These are phyloP conservation scores for Gryllus bimaculatus DNA, from an alignment of 1,140 invertebrate genomes.

Conservation along the genomic window DNA sequence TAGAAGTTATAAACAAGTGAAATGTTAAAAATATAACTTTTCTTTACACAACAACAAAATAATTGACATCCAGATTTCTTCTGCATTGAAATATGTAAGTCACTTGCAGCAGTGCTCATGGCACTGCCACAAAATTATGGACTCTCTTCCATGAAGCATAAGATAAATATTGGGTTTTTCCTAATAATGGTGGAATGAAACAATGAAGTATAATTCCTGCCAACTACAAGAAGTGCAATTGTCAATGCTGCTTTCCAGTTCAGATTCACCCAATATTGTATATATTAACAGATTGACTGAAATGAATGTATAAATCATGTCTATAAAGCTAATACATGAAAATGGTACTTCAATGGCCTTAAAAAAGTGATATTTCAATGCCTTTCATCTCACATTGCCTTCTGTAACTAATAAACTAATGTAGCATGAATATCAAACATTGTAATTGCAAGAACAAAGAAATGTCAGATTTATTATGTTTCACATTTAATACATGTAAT, in stretches of 20 bases:
- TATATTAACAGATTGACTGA: not conserved
- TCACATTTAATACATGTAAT: not conserved
- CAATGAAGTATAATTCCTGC: not conserved
- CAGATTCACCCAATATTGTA: not conserved
- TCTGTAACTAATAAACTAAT: not conserved
- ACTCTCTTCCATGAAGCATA: not conserved
- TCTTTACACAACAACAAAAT: not conserved
- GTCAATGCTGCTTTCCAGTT: not conserved
- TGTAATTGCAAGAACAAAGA: not conserved
- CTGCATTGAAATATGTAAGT: not conserved
- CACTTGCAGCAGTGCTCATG: not conserved
- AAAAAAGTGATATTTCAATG: not conserved
- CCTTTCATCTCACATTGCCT: not conserved
- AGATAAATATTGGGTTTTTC: not conserved
- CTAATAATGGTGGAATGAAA: not conserved
- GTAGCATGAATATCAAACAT: not conserved
- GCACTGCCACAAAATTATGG: not conserved
- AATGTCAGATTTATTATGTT: not conserved
- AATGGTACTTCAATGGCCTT: not conserved
- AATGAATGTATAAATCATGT: too few species aligned
- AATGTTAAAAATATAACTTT: not conserved
- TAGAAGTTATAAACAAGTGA: not conserved
- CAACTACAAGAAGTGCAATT: not conserved
- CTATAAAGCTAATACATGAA: not conserved
- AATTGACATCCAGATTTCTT: not conserved